Conservation (phyloP, 1,140 invertebrate species). For the Caligus rogercresseyi region DNA sequence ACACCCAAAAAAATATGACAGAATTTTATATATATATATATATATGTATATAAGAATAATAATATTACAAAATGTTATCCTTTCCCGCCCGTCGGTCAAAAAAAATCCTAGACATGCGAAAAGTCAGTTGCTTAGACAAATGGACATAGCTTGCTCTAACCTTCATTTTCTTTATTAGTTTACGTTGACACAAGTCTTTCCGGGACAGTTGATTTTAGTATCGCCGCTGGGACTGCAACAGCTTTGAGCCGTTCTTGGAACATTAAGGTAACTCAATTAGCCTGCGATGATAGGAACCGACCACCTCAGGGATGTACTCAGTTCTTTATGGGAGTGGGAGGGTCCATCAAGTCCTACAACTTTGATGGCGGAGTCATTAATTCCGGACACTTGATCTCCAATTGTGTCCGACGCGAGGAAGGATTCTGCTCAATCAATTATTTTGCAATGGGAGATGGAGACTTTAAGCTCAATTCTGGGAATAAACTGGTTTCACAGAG, state of each 20-base stretch:
- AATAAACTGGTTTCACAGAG: no score
- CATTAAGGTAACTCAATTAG: background rate
- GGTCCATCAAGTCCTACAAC: background rate
- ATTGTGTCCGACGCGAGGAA: background rate
- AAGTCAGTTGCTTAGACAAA: no score
- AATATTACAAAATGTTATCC: no score
- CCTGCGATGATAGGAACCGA: background rate
- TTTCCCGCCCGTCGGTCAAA: no score
- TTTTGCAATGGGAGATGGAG: no score
- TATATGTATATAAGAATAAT: no score
- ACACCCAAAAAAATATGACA: no score
- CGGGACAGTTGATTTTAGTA: background rate
- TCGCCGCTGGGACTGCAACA: background rate
- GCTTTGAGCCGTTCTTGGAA: background rate
- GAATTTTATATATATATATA: no score
- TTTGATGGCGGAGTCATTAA: background rate
- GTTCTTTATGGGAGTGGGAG: background rate
- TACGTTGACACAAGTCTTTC: background rate
- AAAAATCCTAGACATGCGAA: no score
- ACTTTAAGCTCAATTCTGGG: no score
- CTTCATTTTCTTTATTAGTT: background rate
- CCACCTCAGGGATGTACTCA: background rate
- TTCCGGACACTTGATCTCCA: background rate
- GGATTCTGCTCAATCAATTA: background rate
- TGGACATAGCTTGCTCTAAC: no score